Conservation (phyloP, 2,113 vertebrate species). For the Ochotona curzoniae region DNA sequence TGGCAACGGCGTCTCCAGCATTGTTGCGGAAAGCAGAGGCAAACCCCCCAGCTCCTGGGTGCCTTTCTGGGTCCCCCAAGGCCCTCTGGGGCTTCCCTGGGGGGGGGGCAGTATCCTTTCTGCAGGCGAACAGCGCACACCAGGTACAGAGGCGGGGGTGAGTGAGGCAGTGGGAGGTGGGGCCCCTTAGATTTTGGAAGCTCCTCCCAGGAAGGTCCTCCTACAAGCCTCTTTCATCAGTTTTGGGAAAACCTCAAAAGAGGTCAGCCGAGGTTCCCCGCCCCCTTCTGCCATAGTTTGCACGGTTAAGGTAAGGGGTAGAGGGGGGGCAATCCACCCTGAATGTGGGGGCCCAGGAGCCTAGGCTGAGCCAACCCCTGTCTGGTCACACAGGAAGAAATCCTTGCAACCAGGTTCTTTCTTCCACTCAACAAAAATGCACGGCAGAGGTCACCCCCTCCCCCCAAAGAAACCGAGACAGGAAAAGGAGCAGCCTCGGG, state of each 20-base stretch:
- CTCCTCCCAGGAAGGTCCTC: constrained; percentile 9
- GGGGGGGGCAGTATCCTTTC: background rate
- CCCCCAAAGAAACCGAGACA: background rate
- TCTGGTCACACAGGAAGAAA: background rate
- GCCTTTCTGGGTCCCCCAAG: background rate
- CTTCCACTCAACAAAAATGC: constrained; percentile 6
- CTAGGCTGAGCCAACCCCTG: background rate
- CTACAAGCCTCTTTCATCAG: constrained; percentile 10
- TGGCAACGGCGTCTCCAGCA: background rate
- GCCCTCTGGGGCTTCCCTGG: no score
- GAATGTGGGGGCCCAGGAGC: background rate
- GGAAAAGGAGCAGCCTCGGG: background rate
- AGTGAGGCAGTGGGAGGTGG: background rate
- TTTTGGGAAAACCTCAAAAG: constrained; percentile 21
- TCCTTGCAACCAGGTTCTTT: background rate
- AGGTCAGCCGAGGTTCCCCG: background rate
- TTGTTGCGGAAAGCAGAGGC: background rate
- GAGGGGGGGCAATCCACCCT: background rate
- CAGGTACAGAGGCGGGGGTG: background rate
- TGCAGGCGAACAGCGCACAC: background rate
- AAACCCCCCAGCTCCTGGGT: background rate
- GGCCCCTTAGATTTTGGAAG: background rate
- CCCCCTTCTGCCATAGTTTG: background rate
- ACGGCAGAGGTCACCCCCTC: background rate
- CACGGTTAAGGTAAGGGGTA: background rate